phyloP scores from a whole-genome alignment of 2,888 invertebrate genomes.

The Tiphia femorata region DNA sequence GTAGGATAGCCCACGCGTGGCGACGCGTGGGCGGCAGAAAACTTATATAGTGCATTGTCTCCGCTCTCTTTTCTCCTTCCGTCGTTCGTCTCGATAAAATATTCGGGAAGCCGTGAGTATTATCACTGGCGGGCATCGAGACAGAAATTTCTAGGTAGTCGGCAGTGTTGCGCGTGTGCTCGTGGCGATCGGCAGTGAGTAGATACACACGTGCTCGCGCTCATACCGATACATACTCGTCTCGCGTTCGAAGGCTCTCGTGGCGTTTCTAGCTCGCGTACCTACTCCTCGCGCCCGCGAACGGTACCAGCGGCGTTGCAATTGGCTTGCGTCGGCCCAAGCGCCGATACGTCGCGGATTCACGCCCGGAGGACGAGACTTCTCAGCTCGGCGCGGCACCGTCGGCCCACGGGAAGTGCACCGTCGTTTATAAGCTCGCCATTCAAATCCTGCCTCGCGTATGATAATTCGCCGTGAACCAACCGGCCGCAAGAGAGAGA shows the following conservation, averaged over 20 bases:
- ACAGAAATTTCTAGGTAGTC: slow-evolving; percentile 8
- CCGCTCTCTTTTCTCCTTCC: slow-evolving; percentile 32
- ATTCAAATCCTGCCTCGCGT: slow-evolving; percentile 41
- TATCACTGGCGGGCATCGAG: slow-evolving; percentile 16
- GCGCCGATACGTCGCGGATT: neutral
- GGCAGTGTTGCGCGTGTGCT: neutral
- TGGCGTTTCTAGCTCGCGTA: neutral
- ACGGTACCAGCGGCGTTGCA: neutral
- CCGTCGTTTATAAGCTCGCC: slow-evolving; percentile 46
- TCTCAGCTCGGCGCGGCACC: slow-evolving; percentile 16
- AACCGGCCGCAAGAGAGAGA: slow-evolving; percentile 31
- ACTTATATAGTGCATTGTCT: slow-evolving; percentile 46
- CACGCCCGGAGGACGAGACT: slow-evolving; percentile 18
- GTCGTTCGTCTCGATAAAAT: slow-evolving; percentile 37
- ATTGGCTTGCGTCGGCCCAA: slow-evolving; percentile 5
- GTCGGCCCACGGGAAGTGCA: slow-evolving; percentile 22
- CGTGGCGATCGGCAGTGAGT: neutral
- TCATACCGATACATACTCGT: neutral
- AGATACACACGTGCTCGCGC: neutral
- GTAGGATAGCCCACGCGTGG: slow-evolving; percentile 41
- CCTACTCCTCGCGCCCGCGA: neutral
- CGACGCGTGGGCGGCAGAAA: slow-evolving; percentile 49
- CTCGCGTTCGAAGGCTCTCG: too few relatives aligned
- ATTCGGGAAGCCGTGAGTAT: slow-evolving; percentile 32
- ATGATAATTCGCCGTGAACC: slow-evolving; percentile 48